Evolutionary conservation across 2,113 vertebrate genomes (phyloP), one percentile per base, ranked within the genome.

Genomic region (Nothoprocta pentlandii): DNA sequence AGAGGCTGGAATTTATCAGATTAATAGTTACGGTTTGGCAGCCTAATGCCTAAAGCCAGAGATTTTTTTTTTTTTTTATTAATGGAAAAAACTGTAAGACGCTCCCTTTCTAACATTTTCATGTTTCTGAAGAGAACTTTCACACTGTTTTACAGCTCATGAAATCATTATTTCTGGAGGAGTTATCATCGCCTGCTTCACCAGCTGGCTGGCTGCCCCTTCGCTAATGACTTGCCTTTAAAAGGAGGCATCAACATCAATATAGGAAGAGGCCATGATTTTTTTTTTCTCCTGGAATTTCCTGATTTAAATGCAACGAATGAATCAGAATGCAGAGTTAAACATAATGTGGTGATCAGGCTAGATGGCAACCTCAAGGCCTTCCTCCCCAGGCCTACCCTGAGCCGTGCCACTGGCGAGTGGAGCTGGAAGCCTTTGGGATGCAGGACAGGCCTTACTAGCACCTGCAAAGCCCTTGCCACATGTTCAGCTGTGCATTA

Each of bases 91-190:
- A 39, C 1, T 6, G 2, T 47, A 90, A 91, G 21, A 41, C 22
- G 1, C 54, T 66, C 20, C 9, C 34, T 90, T 92, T 70, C 23
- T 92, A 94, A 63, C 4, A 26, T 47, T 83, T 83, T 59, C 5
- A 4, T 87, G 49, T 85, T 92, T 90, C 46, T 78, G 46, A 75
- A 80, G 49, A 80, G 36, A 85, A 32, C 4, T 85, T 78, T 53
- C 30, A 56, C 1, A 4, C 34, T 85, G 36, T 69, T 94, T 90
- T 85, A 44, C 21, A 78, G n/a, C 25, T 93, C 39, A 51, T 32
- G 32, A 91, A 93, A 85, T 78, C 17, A 39, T 77, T 88, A 22
- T 83, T 95, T 88, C 61, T 83, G 39, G 46, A 80, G 68, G 28
- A 87, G 28, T 81, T 94, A 59, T 71, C 84, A 85, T 69, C 80